These are phyloP conservation scores for Theodoxus fluviatilis DNA, from an alignment of 2,888 invertebrate species.

Conservation along the genomic window DNA sequence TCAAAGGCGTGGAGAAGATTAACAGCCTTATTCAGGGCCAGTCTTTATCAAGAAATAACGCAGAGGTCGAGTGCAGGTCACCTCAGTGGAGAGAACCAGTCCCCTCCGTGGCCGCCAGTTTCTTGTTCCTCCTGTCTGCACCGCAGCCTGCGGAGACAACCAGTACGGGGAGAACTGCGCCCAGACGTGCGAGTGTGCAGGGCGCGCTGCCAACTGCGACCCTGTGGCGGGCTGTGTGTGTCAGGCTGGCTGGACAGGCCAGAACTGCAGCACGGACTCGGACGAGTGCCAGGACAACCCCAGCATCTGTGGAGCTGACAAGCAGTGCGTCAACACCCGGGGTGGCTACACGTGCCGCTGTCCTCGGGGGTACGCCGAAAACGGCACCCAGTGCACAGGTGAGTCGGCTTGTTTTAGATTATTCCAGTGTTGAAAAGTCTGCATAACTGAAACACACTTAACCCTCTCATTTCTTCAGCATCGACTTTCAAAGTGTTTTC, in stretches of 20 bases:
- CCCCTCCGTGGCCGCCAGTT: too few relatives aligned
- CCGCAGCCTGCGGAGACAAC: too few relatives aligned
- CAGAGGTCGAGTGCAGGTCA: too few relatives aligned
- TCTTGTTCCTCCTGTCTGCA: too few relatives aligned
- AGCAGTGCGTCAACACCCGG: conserved; percentile 22
- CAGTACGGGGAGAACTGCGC: conserved; percentile 11
- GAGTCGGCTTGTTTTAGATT: neutral
- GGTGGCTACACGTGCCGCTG: conserved; percentile 26
- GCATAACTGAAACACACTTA: too few relatives aligned
- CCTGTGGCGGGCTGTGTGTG: conserved; percentile 22
- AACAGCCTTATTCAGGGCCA: too few relatives aligned
- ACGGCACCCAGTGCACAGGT: conserved; percentile 25
- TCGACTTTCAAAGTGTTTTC: too few relatives aligned
- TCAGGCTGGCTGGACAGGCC: conserved; percentile 15
- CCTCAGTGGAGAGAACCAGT: too few relatives aligned
- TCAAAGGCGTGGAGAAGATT: too few relatives aligned
- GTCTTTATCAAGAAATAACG: too few relatives aligned
- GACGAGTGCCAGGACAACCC: conserved; percentile 22
- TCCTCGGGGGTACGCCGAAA: conserved; percentile 22
- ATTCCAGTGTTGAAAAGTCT: neutral
- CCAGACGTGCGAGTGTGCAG: conserved; percentile 17
- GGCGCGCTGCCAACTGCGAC: conserved; percentile 21
- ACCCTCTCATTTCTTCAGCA: too few relatives aligned
- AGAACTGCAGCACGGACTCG: conserved; percentile 11
- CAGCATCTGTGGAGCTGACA: neutral